Percentiles rank a stretch among this genome's conserved stretches.
Evolutionary conservation across 1,140 invertebrate species (phyloP).

Genomic region (Bombus impatiens): DNA sequence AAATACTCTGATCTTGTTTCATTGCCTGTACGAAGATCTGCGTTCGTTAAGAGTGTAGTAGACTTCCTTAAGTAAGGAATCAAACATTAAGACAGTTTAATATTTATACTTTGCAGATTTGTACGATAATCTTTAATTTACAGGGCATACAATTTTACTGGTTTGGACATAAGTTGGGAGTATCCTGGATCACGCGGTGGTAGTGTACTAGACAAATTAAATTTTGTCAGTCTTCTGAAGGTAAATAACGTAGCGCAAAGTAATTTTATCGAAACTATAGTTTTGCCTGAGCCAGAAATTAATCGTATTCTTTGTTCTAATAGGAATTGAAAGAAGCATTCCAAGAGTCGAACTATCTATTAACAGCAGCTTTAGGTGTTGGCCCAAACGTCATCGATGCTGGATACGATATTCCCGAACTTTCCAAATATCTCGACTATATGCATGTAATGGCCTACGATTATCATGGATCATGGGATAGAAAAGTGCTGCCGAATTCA

Average conservation of each 20-base stretch:
- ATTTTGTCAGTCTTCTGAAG: constrained; percentile 87
- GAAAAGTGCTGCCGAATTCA: constrained; percentile 88
- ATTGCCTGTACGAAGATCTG: constrained; percentile 82
- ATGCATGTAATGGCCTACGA: constrained; percentile 96
- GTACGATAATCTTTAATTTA: constrained; percentile 59
- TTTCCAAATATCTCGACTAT: constrained; percentile 90
- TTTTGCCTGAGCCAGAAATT: neutral
- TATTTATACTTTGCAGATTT: neutral
- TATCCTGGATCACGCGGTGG: constrained; percentile 89
- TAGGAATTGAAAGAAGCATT: constrained; percentile 87
- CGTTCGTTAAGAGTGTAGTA: constrained; percentile 86
- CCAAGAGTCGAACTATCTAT: constrained; percentile 82
- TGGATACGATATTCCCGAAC: constrained; percentile 89
- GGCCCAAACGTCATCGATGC: constrained; percentile 87
- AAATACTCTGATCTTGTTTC: constrained; percentile 91
- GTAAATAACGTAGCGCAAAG: constrained; percentile 4
- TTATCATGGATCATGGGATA: constrained; percentile 93
- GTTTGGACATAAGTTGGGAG: constrained; percentile 91
- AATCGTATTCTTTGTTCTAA: neutral
- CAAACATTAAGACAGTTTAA: constrained; percentile 7
- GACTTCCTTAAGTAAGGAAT: constrained; percentile 84
- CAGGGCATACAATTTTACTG: constrained; percentile 90
- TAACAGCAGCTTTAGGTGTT: constrained; percentile 90
- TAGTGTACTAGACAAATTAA: constrained; percentile 87
- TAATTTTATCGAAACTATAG: neutral